Evolutionary conservation across 2,888 invertebrate species (phyloP), one percentile per base, ranked within the genome.

Genomic region (Melanophora roralis): DNA sequence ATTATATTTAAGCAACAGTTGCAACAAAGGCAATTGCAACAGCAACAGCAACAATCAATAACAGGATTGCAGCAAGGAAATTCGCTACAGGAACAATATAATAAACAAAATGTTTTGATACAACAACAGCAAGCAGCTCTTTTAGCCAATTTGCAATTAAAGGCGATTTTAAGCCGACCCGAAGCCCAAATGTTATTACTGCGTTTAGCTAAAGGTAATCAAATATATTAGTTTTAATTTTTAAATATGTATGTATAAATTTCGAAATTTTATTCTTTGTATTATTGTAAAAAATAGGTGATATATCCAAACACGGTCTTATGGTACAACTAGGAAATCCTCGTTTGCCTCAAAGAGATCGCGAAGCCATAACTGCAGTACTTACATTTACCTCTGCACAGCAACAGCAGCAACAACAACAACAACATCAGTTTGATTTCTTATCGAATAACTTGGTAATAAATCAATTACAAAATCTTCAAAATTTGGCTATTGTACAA

Each of bases 301-400:
- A 89, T 69, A 89, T 89, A 8, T 89, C 89, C 0, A 89, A 89
- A 74, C 89, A 89, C 60, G 89, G 89, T 0, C 75, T 89, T 1
- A 69, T 89, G 9, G 85, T 89, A 16, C 89, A 89, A 65, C 72
- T 89, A 71, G 85, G 89, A 12, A 89, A 89, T 85, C 88, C 89
- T 3, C 86, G 88, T 9, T 76, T 89, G 3, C 83, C 84, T 5
- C 87, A 83, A 69, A 83, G 85, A 74, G 89, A 89, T 82, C 88
- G 89, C 0, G 89, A 89, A 65, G 88, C 89, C 6, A 89, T 89
- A 19, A 88, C 89, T 3, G 89, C 89, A 14, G 89, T 89, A 7
- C 76, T 89, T 62, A 87, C 89, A 57, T 89, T 89, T 59, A 88
- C 89, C 2, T 86, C 89, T 14, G 86, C 87, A 3, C 88, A 88